Conservation (phyloP, 2,113 vertebrate species). For the crab-eating macaque (Macaca fascicularis) region DNA sequence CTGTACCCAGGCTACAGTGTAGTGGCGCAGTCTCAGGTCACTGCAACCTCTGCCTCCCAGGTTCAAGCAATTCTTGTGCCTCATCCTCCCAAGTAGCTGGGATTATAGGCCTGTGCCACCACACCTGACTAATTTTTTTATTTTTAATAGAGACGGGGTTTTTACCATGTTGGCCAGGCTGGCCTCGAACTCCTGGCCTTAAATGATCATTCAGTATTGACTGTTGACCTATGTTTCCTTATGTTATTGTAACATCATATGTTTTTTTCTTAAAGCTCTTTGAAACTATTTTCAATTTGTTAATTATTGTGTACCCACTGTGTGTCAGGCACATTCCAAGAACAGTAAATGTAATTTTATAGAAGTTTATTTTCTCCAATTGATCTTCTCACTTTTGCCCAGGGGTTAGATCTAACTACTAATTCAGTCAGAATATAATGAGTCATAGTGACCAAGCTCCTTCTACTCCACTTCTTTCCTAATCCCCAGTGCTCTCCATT, state of each 20-base stretch:
- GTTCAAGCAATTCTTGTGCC: no score
- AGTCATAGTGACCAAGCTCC: not conserved
- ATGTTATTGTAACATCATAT: not conserved
- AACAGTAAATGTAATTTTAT: not conserved
- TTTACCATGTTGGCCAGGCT: no score
- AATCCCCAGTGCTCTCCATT: not conserved
- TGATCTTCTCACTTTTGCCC: not conserved
- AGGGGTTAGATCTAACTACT: not conserved
- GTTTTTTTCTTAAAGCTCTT: not conserved
- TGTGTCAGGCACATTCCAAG: not conserved
- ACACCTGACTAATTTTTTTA: no score
- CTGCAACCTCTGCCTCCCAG: no score
- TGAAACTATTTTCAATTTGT: not conserved
- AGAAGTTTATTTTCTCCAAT: not conserved
- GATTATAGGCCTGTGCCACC: no score
- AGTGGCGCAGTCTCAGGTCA: no score
- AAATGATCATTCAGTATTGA: not conserved
- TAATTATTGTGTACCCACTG: not conserved
- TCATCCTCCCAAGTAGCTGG: no score
- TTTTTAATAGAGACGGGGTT: no score
- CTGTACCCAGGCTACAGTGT: no score
- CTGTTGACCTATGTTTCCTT: not conserved
- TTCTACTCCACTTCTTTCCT: accelerated
- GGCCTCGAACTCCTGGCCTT: no score
- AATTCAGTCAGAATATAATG: not conserved